These are phyloP conservation scores for Cyanoderma ruficeps DNA, from an alignment of 2,113 vertebrate species.

Conservation along the genomic window DNA sequence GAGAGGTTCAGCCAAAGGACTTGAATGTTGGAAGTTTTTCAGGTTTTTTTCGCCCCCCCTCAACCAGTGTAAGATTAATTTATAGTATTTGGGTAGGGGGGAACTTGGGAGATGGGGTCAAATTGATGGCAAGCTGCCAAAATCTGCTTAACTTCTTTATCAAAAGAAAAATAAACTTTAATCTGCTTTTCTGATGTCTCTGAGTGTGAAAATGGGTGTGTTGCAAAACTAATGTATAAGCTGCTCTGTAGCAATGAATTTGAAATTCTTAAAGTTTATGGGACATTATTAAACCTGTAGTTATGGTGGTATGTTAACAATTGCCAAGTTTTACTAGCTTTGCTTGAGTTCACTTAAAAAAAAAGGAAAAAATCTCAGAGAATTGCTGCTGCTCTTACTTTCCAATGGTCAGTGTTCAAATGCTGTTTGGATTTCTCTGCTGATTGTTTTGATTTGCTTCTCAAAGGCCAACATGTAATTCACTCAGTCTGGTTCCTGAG, in stretches of 20 bases:
- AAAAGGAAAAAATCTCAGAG: neutral
- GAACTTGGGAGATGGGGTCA: constrained; percentile 19
- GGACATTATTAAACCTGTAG: constrained; percentile 19
- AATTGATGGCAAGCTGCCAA: constrained; percentile 40
- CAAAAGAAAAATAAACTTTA: constrained; percentile 59
- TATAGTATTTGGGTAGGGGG: constrained; percentile 5
- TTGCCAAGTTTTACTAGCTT: constrained; percentile 41
- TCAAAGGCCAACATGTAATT: constrained; percentile 20
- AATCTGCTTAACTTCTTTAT: constrained; percentile 51
- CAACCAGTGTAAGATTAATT: constrained; percentile 51
- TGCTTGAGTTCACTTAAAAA: constrained; percentile 8
- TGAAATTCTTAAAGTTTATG: constrained; percentile 2
- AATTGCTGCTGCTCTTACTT: neutral
- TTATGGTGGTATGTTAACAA: constrained; percentile 28
- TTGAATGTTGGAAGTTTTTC: constrained; percentile 36
- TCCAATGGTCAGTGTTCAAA: neutral
- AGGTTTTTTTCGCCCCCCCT: fast-evolving
- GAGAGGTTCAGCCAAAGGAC: constrained; percentile 70
- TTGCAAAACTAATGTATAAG: neutral
- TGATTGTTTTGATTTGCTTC: constrained; percentile 31
- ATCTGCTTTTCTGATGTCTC: constrained; percentile 51
- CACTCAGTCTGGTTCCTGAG: neutral
- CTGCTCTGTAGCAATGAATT: neutral
- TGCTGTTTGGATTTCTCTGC: constrained; percentile 17
- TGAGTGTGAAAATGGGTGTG: constrained; percentile 50